Conservation (phyloP, 2,113 vertebrate species). For the Serinus canaria region DNA sequence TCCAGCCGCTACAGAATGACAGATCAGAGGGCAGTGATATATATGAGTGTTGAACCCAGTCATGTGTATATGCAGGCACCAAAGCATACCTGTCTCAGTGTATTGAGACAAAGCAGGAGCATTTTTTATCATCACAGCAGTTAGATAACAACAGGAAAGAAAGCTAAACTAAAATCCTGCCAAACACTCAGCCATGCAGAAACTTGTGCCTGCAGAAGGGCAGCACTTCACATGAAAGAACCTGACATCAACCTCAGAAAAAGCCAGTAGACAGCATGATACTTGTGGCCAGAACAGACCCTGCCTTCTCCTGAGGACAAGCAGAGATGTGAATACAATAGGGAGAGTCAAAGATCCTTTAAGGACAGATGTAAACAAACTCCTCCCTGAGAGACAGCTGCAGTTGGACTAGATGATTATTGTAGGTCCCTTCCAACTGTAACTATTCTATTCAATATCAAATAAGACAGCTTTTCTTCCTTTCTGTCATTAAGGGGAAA, state of each 20-base stretch:
- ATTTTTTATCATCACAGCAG: background rate
- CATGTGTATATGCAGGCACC: background rate
- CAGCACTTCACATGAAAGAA: background rate
- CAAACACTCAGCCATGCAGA: background rate
- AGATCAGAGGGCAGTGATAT: background rate
- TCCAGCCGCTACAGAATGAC: background rate
- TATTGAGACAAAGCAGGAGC: background rate
- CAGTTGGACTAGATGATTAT: background rate
- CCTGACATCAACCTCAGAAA: background rate
- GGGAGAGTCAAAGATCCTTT: background rate
- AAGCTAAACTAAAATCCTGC: background rate
- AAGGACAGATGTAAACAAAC: background rate
- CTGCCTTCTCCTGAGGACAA: background rate
- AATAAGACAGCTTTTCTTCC: background rate
- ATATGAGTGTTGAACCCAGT: background rate
- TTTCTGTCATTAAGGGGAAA: background rate
- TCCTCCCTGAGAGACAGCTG: background rate
- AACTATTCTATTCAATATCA: background rate
- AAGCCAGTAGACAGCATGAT: background rate
- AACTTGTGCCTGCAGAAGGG: background rate
- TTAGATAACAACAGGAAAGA: background rate
- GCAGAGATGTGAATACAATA: background rate
- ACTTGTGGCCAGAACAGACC: background rate
- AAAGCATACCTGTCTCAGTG: background rate
- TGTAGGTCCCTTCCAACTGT: background rate